Percentiles rank a stretch among this genome's conserved stretches.
These are phyloP conservation scores for Entomobrya proxima DNA, from an alignment of 2,888 invertebrate species.

Conservation along the genomic window DNA sequence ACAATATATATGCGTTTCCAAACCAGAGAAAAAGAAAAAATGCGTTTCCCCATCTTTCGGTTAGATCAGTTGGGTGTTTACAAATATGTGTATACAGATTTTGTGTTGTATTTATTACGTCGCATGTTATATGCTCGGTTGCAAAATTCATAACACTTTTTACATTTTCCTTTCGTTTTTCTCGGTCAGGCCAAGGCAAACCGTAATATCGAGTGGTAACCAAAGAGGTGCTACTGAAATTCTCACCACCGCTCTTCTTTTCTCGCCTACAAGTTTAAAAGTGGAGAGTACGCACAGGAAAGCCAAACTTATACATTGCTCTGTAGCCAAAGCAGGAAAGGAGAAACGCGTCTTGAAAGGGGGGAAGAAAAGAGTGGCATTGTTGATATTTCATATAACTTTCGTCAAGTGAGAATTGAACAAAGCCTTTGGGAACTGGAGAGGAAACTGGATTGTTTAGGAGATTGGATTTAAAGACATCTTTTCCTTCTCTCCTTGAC, in stretches of 20 bases:
- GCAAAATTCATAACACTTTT: background rate
- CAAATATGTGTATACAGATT: too few relatives aligned
- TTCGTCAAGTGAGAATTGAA: constrained; percentile 58
- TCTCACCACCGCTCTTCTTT: too few relatives aligned
- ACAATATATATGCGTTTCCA: too few relatives aligned
- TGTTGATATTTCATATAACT: constrained; percentile 45
- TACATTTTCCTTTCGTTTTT: background rate
- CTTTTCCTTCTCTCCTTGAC: background rate
- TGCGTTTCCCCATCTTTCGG: background rate
- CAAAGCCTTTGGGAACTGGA: constrained; percentile 49
- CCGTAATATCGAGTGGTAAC: too few relatives aligned
- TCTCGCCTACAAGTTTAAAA: too few relatives aligned
- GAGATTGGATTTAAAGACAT: constrained; percentile 63
- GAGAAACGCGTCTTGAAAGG: background rate
- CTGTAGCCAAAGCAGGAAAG: too few relatives aligned
- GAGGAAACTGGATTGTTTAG: constrained; percentile 62
- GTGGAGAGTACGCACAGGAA: too few relatives aligned
- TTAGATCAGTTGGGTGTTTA: background rate
- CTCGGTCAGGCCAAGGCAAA: background rate
- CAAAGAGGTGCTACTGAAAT: too few relatives aligned
- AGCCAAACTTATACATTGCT: too few relatives aligned
- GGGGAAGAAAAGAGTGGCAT: background rate
- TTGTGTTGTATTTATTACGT: background rate
- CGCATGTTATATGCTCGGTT: background rate
- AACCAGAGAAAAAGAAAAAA: constrained; percentile 16